Base-by-base conservation (phyloP, 1,140 invertebrate species). In the Eupeodes corollae region DNA sequence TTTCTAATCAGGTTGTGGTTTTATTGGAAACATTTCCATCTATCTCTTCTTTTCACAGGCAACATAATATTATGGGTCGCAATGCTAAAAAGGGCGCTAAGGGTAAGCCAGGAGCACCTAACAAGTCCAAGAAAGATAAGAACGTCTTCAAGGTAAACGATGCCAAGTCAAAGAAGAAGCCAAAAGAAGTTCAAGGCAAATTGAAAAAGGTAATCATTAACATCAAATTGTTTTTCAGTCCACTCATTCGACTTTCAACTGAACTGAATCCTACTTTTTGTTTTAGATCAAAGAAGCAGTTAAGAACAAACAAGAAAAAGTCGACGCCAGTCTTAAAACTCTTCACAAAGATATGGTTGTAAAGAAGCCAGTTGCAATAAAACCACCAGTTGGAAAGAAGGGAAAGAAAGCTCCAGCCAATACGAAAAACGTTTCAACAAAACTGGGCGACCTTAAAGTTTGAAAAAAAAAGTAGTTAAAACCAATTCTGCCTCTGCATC, bases 101-200 rank as follows among this genome's bases (percentile, higher is more conserved):
- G 18, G 50, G 42, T 14, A 49, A 46, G 38, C 48, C 48, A 35
- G 26, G 51, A 35, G 46, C 49, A 44, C 52, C 48, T n/a, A 66
- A 61, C 33, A 62, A 66, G 45, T 56, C 63, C 0, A 67, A 67
- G 37, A 67, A 67, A 44, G 48, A 56, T 0, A 61, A 67, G 14
- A 67, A 67, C 26, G 45, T 67, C 6, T 67, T 67, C 46, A 67
- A 67, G 42, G 63, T 67, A 11, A 46, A 47, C 41, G 54, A 54
- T 41, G 53, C 41, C 34, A 67, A 67, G 44, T 55, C 56, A 48
- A 67, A 65, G 35, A 67, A 67, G 50, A 67, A 67, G 51, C 59
- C 64, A 30, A 67, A 67, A 49, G 64, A 65, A 39, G 64, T 67
- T 10, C 58, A 67, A 42, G 64, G 62, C 26, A 67, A 67, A 31